Percentiles rank a stretch among this genome's conserved stretches.
These are phyloP conservation scores for Cantharis rufa DNA, from an alignment of 2,888 invertebrate genomes.

Conservation along the genomic window DNA sequence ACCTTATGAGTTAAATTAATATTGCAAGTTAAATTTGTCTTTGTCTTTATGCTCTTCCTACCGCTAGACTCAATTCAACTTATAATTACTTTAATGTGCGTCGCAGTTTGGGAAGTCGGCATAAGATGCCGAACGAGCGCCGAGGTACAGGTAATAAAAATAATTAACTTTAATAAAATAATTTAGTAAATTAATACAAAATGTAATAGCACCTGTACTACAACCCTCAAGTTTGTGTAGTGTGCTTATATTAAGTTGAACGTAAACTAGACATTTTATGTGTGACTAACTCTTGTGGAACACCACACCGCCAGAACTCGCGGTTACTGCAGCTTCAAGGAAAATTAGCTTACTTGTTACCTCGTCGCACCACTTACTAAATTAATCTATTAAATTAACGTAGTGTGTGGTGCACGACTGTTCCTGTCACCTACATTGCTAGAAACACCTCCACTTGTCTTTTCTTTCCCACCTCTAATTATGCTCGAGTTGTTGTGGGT, in stretches of 20 bases:
- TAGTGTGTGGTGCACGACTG: conserved; percentile 47
- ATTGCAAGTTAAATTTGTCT: conserved; percentile 29
- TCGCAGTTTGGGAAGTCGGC: conserved; percentile 25
- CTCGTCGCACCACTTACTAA: conserved; percentile 55
- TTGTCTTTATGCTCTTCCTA: conserved; percentile 22
- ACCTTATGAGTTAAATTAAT: conserved; percentile 29
- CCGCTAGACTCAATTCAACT: conserved; percentile 28
- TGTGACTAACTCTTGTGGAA: conserved; percentile 41
- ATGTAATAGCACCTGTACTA: conserved; percentile 3
- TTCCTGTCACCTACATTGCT: conserved; percentile 52
- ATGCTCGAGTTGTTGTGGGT: conserved; percentile 33
- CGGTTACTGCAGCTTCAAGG: conserved; percentile 43
- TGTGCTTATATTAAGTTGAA: conserved; percentile 25
- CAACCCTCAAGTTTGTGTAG: conserved; percentile 13
- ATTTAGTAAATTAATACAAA: not conserved
- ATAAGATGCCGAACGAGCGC: conserved; percentile 23
- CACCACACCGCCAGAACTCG: conserved; percentile 38
- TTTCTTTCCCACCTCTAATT: conserved; percentile 37
- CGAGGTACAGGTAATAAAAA: not conserved
- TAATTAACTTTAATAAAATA: not conserved
- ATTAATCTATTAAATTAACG: conserved; percentile 57
- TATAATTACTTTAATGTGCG: conserved; percentile 31
- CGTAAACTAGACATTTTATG: conserved; percentile 31
- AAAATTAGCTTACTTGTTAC: conserved; percentile 56
- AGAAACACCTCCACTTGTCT: conserved; percentile 40